These are phyloP conservation scores for Malachius bipustulatus DNA, from an alignment of 2,888 invertebrate species.

Conservation along the genomic window DNA sequence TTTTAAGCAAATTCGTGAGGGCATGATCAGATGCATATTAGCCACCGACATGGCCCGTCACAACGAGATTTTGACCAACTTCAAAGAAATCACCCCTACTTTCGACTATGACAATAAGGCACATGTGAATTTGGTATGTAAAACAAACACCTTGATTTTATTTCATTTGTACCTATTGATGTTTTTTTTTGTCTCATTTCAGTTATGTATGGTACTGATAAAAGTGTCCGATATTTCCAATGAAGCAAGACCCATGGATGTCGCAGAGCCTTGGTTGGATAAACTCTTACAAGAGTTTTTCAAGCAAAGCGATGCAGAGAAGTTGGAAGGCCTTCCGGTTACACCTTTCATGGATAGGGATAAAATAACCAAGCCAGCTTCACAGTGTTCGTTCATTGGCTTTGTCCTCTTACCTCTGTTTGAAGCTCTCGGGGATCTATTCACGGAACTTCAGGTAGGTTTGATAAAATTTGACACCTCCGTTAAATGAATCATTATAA, in stretches of 20 bases:
- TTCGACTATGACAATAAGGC: constrained; percentile 57
- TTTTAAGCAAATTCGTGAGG: constrained; percentile 58
- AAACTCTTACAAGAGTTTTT: constrained; percentile 61
- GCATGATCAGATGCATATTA: constrained; percentile 65
- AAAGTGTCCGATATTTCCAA: constrained; percentile 78
- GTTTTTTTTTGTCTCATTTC: constrained; percentile 14
- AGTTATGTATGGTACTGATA: constrained; percentile 69
- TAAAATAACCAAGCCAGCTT: constrained; percentile 72
- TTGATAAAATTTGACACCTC: too few species aligned
- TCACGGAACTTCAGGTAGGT: constrained; percentile 59
- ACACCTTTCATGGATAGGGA: constrained; percentile 81
- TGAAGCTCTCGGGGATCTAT: constrained; percentile 61
- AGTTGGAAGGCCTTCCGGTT: constrained; percentile 68
- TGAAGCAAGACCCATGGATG: constrained; percentile 70
- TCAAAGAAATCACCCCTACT: constrained; percentile 50
- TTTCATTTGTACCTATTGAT: not conserved
- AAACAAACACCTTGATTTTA: not conserved
- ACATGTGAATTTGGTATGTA: constrained; percentile 58
- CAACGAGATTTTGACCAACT: constrained; percentile 63
- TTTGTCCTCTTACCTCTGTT: constrained; percentile 68
- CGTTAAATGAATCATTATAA: not conserved
- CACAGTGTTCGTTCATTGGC: constrained; percentile 75
- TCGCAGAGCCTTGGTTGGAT: constrained; percentile 74
- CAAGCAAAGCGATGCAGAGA: constrained; percentile 70
- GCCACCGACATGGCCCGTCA: constrained; percentile 72